Conservation (phyloP, 2,888 invertebrate genomes). For the Stenchaetothrips biformis region DNA sequence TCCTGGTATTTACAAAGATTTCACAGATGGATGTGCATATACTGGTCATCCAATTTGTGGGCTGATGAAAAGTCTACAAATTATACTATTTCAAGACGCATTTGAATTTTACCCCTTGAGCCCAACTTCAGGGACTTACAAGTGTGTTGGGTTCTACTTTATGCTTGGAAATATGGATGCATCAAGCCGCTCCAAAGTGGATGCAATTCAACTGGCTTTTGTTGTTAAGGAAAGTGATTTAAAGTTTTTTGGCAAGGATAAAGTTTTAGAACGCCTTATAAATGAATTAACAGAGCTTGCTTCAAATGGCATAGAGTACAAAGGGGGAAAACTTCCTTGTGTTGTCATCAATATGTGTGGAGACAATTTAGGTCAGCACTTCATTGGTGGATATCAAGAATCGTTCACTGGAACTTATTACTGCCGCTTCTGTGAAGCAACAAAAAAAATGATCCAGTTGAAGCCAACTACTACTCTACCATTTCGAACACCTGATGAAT, state of each 20-base stretch:
- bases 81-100: background rate
- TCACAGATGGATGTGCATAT: background rate
- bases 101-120: background rate
- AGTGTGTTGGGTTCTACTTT: background rate
- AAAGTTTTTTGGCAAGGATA: slow-evolving; percentile 24
- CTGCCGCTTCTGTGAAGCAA: slow-evolving; percentile 25
- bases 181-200: background rate
- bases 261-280: background rate
- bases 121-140: background rate
- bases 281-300: background rate
- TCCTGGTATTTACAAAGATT: background rate
- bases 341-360: slow-evolving; percentile 12
- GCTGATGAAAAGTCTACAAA: background rate
- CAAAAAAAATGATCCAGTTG: background rate
- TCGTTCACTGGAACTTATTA: slow-evolving; percentile 18
- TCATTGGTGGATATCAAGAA: slow-evolving; percentile 27
- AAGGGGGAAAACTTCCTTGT: background rate
- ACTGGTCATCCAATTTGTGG: background rate
- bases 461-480: background rate
- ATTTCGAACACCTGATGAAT: background rate
- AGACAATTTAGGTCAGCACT: slow-evolving; percentile 28
- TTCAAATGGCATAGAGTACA: background rate
- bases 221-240: slow-evolving; percentile 27
- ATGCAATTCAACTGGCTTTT: slow-evolving; percentile 23
- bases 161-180: background rate